phyloP scores from a whole-genome alignment of 2,797 vertebrate genomes.

The Myoxocephalus aenaeus region DNA sequence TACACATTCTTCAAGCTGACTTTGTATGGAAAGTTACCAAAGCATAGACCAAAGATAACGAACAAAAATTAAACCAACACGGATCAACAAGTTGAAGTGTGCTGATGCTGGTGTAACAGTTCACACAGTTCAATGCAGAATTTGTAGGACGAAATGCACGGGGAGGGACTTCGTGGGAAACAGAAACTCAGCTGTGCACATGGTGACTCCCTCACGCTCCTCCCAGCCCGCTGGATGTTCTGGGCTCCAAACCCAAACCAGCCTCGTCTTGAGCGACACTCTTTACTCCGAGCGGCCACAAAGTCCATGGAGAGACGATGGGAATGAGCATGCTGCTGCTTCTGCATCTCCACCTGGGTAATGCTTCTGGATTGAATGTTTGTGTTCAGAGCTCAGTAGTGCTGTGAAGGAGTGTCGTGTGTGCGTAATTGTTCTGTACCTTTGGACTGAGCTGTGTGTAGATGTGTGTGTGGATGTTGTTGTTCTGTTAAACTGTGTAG shows the following conservation, averaged over 20 bases:
- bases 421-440: background rate
- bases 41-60: background rate
- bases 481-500: background rate
- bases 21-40: background rate
- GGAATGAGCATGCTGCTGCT: conserved; percentile 41
- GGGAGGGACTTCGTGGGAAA: conserved; percentile 80
- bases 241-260: background rate
- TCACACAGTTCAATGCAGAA: background rate
- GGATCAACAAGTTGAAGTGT: background rate
- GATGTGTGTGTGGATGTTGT: background rate
- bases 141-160: conserved; percentile 7
- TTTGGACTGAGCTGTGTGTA: background rate
- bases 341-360: conserved; percentile 57
- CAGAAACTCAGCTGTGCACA: conserved; percentile 67
- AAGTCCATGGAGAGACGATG: conserved; percentile 47
- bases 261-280: background rate
- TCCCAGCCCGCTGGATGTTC: conserved; percentile 31
- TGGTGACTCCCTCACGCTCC: background rate
- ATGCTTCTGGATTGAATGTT: conserved; percentile 12
- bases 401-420: background rate
- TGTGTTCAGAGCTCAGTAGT: background rate
- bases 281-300: background rate
- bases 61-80: background rate
- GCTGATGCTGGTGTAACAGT: too few species aligned
- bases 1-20: background rate